Conservation (phyloP, 2,797 vertebrate species). For the Triplophysa bombifrons region DNA sequence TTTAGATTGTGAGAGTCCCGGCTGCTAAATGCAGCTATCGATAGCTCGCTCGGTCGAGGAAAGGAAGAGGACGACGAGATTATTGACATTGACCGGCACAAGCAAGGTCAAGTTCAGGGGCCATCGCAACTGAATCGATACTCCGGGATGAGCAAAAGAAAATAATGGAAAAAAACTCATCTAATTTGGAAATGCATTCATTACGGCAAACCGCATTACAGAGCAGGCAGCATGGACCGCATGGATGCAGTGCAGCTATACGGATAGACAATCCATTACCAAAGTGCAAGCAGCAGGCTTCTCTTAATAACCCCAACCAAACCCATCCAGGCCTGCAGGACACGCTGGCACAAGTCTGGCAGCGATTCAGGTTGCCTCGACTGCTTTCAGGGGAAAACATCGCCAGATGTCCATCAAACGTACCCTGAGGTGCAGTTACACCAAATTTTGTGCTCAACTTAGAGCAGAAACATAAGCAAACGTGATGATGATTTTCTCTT, state of each 20-base stretch:
- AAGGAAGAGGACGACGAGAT: conserved; percentile 51
- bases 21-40: conserved; percentile 54
- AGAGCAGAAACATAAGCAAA: neutral
- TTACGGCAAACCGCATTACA: conserved; percentile 62
- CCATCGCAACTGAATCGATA: conserved; percentile 61
- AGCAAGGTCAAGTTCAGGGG: conserved; percentile 65
- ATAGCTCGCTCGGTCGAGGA: conserved; percentile 51
- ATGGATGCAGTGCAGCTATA: conserved; percentile 46
- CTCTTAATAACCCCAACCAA: conserved; percentile 53
- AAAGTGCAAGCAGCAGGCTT: conserved; percentile 45
- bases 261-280: conserved; percentile 62
- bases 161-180: conserved; percentile 62
- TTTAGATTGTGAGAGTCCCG: conserved; percentile 47
- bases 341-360: neutral
- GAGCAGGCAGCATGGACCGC: conserved; percentile 35
- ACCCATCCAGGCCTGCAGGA: conserved; percentile 22
- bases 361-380: neutral
- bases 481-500: too few relatives aligned
- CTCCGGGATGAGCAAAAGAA: conserved; percentile 52
- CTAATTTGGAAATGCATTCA: conserved; percentile 68
- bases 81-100: conserved; percentile 63
- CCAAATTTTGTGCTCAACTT: neutral
- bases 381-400: neutral
- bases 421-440: neutral
- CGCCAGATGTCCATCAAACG: neutral